These are phyloP conservation scores for Labrus mixtus DNA, from an alignment of 2,113 vertebrate species.

Conservation along the genomic window DNA sequence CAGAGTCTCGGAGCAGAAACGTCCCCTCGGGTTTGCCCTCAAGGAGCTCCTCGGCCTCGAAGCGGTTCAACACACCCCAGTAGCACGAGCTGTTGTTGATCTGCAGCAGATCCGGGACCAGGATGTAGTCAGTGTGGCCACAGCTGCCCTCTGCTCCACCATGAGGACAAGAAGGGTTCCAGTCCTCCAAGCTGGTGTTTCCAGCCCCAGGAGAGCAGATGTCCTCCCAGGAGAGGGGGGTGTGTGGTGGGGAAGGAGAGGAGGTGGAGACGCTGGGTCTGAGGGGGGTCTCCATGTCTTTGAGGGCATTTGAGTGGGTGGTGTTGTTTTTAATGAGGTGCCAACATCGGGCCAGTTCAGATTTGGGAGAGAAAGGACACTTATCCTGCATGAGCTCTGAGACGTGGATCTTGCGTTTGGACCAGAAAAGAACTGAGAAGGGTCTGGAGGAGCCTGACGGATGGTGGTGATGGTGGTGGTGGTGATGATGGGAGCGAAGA, in stretches of 20 bases:
- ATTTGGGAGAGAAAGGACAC: constrained; percentile 94
- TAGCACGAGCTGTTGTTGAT: constrained; percentile 97
- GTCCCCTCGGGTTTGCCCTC: constrained; percentile 97
- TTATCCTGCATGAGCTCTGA: constrained; percentile 96
- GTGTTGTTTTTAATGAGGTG: constrained; percentile 93
- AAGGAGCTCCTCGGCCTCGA: constrained; percentile 93
- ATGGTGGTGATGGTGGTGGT: constrained; percentile 86
- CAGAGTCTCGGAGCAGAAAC: constrained; percentile 94
- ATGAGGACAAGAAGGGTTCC: constrained; percentile 89
- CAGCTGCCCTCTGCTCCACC: constrained; percentile 80
- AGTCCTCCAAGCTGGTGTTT: constrained; percentile 84
- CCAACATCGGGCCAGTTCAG: constrained; percentile 94
- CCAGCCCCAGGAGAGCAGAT: constrained; percentile 72
- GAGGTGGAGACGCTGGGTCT: constrained; percentile 72
- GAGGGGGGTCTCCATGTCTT: constrained; percentile 80
- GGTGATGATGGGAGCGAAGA: constrained; percentile 88
- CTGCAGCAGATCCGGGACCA: constrained; percentile 96
- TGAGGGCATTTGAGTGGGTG: constrained; percentile 74
- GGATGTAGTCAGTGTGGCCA: constrained; percentile 87
- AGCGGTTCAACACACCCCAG: constrained; percentile 97
- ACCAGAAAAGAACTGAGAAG: constrained; percentile 86
- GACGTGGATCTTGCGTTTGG: constrained; percentile 96
- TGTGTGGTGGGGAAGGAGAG: constrained; percentile 75
- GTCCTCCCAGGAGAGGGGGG: constrained; percentile 82
- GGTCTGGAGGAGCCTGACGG: constrained; percentile 70